Conservation (phyloP, 2,797 vertebrate genomes). For the Urocyon cinereoargenteus region DNA sequence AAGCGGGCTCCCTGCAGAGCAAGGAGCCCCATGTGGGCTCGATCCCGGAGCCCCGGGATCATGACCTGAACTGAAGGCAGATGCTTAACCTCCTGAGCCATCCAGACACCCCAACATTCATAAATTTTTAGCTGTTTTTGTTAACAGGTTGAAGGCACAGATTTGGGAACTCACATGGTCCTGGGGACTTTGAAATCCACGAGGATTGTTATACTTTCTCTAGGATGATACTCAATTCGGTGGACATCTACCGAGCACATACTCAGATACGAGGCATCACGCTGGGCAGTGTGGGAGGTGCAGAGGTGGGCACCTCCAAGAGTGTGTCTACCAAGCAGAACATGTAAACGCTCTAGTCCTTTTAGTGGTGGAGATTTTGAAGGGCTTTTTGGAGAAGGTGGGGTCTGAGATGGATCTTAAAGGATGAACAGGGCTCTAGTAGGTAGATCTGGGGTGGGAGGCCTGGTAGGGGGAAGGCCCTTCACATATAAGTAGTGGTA, state of each 20-base stretch:
- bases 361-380: neutral
- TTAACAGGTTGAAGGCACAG: neutral
- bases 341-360: neutral
- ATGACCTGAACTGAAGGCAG: too few relatives aligned
- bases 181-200: neutral
- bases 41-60: too few relatives aligned
- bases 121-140: neutral
- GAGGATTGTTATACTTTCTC: neutral
- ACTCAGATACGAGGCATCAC: rapidly evolving
- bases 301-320: neutral
- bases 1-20: too few relatives aligned
- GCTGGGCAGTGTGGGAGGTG: rapidly evolving
- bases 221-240: neutral
- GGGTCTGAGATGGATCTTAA: neutral
- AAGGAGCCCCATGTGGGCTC: too few relatives aligned
- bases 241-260: rapidly evolving
- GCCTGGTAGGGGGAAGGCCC: neutral
- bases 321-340: neutral
- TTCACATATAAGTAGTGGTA: neutral
- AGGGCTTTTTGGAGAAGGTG: neutral
- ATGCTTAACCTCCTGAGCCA: too few relatives aligned
- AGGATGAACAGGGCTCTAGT: neutral
- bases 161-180: neutral
- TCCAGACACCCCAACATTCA: too few relatives aligned
- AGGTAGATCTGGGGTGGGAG: neutral